Conservation (phyloP, 2,113 vertebrate genomes). For the Tympanuchus pallidicinctus region DNA sequence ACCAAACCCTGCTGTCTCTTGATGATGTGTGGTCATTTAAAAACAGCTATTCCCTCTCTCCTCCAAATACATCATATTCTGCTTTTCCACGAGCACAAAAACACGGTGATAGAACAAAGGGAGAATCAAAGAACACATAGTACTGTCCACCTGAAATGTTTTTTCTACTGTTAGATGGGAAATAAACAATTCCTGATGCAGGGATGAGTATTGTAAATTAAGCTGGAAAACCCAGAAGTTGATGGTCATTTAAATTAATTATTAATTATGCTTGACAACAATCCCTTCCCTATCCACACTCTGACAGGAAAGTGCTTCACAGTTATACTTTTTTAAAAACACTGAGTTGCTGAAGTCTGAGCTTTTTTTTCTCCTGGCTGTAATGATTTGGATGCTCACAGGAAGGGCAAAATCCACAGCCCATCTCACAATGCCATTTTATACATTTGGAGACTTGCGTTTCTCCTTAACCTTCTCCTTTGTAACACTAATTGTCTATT, state of each 20-base stretch:
- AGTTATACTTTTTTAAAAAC: neutral
- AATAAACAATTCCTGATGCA: neutral
- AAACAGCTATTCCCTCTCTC: neutral
- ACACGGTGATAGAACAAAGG: neutral
- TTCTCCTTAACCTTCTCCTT: neutral
- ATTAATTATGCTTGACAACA: neutral
- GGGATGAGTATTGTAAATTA: rapidly evolving
- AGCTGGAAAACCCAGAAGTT: neutral
- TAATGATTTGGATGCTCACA: neutral
- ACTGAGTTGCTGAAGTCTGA: neutral
- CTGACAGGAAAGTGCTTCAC: neutral
- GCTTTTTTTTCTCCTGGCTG: neutral
- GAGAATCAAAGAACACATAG: rapidly evolving
- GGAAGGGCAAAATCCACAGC: neutral
- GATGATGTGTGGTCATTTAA: neutral
- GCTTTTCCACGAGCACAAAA: neutral
- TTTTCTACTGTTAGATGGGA: neutral
- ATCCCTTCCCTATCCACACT: neutral
- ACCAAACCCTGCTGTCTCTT: neutral
- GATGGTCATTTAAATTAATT: neutral
- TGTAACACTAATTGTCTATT: neutral
- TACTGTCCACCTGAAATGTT: neutral
- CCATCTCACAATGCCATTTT: neutral
- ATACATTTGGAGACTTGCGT: neutral
- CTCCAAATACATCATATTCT: neutral